Evolutionary conservation across 2,113 vertebrate genomes (phyloP), one percentile per base, ranked within the genome.

Genomic region (Aix galericulata): DNA sequence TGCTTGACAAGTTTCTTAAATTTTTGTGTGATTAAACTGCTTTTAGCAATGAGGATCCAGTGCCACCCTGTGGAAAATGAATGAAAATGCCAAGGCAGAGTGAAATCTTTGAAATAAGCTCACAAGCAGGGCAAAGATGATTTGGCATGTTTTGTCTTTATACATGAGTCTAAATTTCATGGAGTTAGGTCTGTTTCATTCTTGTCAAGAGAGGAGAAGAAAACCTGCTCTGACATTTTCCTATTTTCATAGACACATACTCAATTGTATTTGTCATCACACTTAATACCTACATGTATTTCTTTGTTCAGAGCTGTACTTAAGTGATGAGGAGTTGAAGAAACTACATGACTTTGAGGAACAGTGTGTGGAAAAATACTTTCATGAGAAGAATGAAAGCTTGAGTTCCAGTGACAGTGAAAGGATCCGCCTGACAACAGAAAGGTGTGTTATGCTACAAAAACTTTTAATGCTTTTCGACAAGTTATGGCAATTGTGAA

Each of bases 331-430:
- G 29, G 99, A 99, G 82, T 93, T 98, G 55, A 99, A 99, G 96
- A 99, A 98, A 67, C 98, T 99, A 34, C 98, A 99, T 78, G 99
- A 99, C 92, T 99, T 99, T 88, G 99, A 99, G 91, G 99, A 99
- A 91, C 98, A 98, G 85, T 99, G 99, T 96, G 98, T 99, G 16
- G 96, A 98, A 87, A 97, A 97, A 11, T 98, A 99, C 96, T 98
- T 99, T 94, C 97, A 98, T 26, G 98, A 99, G 93, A 99, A 98
- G 96, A 98, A 93, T 17, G 97, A 99, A 91, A 95, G 50, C 63
- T 86, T 98, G 48, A 97, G 97, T 71, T 96, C 97, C 85, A 99
- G 98, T 83, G 96, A 97, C 67, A 97, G 97, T 20, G 98, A 98
- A 96, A 98, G 97, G 94, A 99, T 99, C 73, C 98, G 97, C 93